Evolutionary conservation across 1,140 invertebrate species (phyloP).

Genomic region (Drosophila subobscura): DNA sequence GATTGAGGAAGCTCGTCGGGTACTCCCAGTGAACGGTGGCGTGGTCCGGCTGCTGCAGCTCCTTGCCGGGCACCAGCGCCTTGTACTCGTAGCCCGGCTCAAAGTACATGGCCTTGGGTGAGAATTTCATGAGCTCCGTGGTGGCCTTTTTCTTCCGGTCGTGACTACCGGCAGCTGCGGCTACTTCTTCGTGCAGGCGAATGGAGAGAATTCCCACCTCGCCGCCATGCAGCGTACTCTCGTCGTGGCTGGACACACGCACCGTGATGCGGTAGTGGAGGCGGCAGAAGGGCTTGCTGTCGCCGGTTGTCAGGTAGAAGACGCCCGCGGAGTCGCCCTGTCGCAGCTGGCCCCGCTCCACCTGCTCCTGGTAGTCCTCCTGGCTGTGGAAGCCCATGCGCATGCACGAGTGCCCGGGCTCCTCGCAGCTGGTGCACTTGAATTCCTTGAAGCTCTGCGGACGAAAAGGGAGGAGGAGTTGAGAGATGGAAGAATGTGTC

Average conservation of each 20-base stretch:
- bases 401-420: slow-evolving; percentile 87
- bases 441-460: slow-evolving; percentile 88
- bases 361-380: slow-evolving; percentile 84
- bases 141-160: slow-evolving; percentile 52
- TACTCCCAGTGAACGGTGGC: slow-evolving; percentile 91
- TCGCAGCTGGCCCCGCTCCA: slow-evolving; percentile 81
- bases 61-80: slow-evolving; percentile 87
- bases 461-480: not conserved
- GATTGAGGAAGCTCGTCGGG: slow-evolving; percentile 90
- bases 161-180: slow-evolving; percentile 16
- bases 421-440: slow-evolving; percentile 89
- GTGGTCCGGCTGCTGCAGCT: slow-evolving; percentile 87
- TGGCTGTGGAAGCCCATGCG: slow-evolving; percentile 88
- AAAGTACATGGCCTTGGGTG: slow-evolving; percentile 84
- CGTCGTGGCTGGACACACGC: slow-evolving; percentile 89
- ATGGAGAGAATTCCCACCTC: slow-evolving; percentile 89
- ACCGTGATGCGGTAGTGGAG: slow-evolving; percentile 90
- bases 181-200: slow-evolving; percentile 85
- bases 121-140: slow-evolving; percentile 86
- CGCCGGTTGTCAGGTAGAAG: slow-evolving; percentile 88
- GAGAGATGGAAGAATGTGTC: not conserved
- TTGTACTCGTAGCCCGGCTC: slow-evolving; percentile 89
- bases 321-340: slow-evolving; percentile 84
- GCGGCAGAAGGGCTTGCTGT: slow-evolving; percentile 89
- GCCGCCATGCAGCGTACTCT: slow-evolving; percentile 89